Conservation (phyloP, 1,140 invertebrate genomes). For the Papilio xuthus region DNA sequence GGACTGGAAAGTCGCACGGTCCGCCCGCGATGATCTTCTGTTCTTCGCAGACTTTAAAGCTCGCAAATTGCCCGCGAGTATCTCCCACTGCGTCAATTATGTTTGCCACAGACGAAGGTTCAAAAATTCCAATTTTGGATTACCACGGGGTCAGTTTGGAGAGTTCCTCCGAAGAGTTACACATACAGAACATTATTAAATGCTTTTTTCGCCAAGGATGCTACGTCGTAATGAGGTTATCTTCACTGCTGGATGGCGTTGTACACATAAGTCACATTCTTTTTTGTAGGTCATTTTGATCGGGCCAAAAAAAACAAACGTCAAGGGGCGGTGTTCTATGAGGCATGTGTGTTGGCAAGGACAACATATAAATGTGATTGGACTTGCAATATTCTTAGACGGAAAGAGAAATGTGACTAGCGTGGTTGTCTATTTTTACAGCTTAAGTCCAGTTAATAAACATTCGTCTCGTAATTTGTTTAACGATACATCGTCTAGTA, state of each 20-base stretch:
- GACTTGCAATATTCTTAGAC: conserved; percentile 59
- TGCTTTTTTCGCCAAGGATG: conserved; percentile 62
- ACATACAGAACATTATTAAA: conserved; percentile 52
- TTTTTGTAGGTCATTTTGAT: conserved; percentile 73
- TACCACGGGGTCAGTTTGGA: too few species aligned
- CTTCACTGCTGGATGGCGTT: conserved; percentile 49
- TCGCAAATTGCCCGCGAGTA: too few species aligned
- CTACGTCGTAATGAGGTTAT: conserved; percentile 64
- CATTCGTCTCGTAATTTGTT: too few species aligned
- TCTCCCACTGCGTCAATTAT: too few species aligned
- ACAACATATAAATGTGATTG: conserved; percentile 68
- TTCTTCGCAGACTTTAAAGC: too few species aligned
- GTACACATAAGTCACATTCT: conserved; percentile 62
- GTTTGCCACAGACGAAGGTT: too few species aligned
- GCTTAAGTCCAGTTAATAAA: too few species aligned
- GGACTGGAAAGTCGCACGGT: too few species aligned
- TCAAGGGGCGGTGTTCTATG: conserved; percentile 80
- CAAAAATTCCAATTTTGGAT: too few species aligned
- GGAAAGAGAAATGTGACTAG: conserved; percentile 62
- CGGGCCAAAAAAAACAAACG: conserved; percentile 65
- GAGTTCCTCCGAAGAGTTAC: too few species aligned
- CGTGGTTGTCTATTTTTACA: conserved; percentile 74
- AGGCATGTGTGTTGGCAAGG: conserved; percentile 76
- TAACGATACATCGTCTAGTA: conserved; percentile 32
- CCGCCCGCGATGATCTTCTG: too few species aligned